Base-by-base conservation (phyloP, 2,888 invertebrate genomes). In the Eumacrocentrus americanus region DNA sequence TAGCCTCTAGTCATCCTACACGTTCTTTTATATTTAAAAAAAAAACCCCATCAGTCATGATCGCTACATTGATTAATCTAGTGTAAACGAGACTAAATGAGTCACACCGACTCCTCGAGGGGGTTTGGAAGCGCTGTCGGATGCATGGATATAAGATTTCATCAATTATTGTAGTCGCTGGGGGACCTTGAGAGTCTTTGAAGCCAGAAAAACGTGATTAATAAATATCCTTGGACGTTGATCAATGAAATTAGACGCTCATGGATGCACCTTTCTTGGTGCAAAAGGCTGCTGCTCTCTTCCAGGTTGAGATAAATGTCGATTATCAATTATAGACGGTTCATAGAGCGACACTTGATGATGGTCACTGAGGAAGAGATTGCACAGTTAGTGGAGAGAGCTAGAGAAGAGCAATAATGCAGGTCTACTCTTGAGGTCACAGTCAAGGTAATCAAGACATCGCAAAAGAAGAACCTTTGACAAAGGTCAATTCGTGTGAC, bases 401-500 rank as follows among this genome's bases (percentile, higher is more conserved):
- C n/a, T n/a, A n/a, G n/a, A n/a, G n/a, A n/a, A 18, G 38, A 20
- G n/a, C 16, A n/a, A n/a, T 55, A 34, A 16, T 55, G 18, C 11
- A 53, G 9, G 4, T 16, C 11, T 46, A 14, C 14, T 14, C 12
- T 47, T n/a, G 12, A 44, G 22, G 22, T 34, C 12, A 18, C 5
- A 16, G 42, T 34, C 12, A 5, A 25, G 37, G 35, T 47, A 56
- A 48, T 56, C 20, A 25, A 48, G 25, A 23, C 16, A 2, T 38
- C 20, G 38, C 14, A 11, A 44, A 18, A 23, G 38, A 38, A 38
- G 56, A 56, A 48, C 56, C 47, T 56, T 56, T 56, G 38, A 38
- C 48, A 56, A 56, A 56, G 56, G 56, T 56, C 56, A 56, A n/a
- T 12, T 18, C 22, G 14, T 48, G 48, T 48, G 48, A 37, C 29